Base-by-base conservation (phyloP, 2,888 invertebrate species). In the Apamea crenata region DNA sequence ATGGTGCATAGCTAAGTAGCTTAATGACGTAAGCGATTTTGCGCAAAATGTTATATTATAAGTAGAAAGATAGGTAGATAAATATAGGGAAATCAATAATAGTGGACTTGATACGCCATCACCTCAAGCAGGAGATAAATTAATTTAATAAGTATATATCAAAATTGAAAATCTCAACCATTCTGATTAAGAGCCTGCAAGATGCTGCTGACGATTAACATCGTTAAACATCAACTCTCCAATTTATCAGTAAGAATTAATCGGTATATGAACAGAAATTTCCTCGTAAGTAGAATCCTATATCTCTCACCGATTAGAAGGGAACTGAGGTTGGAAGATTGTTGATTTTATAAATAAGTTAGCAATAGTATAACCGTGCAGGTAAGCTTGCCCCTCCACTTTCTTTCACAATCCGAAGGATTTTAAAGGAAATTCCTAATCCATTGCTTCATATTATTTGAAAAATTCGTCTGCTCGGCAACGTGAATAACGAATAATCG, bases 181-280 rank as follows among this genome's bases (percentile, higher is more conserved):
- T 32, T 44, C 66, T 66, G 6, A 70, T 83, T 59, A 53, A 53
- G 40, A 66, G 50, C 21, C 65, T 61, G 10, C 1, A 21, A 81
- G 63, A 81, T 81, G 14, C 32, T 53, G 40, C 32, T 59, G 16
- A n/a, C 53, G 66, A 83, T 70, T 25, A 44, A 29, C 7, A 69
- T 76, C 36, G 63, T 36, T 66, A 69, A 32, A 76, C 53, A 68
- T 65, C 83, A 67, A 84, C 36, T 63, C 29, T 82, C 36, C 29
- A 59, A 44, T 40, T 56, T 50, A 75, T 67, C n/a, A 67, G 12
- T 59, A n/a, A 76, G n/a, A 32, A 7, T 32, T 70, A 29, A 84
- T 71, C 56, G n/a, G 18, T 44, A 32, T 78, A 16, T 16, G 21
- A 56, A 69, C 25, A 40, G 50, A 61, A 75, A 74, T 14, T 53